A percentile compares a stretch with the other conserved stretches of the same genome.
Conservation (phyloP, 2,113 vertebrate species). For the Anhinga rufa region DNA sequence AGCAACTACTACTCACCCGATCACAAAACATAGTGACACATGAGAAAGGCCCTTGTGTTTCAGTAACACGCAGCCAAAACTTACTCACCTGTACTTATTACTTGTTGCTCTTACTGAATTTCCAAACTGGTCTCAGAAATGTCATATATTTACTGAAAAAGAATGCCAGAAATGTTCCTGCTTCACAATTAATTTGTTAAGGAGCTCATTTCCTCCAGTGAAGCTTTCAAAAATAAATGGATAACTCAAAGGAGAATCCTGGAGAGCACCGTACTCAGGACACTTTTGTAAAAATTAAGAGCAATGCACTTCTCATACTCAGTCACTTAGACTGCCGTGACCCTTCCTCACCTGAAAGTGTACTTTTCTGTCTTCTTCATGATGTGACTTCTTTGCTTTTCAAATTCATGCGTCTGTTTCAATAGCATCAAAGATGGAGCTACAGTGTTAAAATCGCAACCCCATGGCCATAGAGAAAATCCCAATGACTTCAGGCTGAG, state of each 20-base stretch:
- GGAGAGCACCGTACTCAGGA: background rate
- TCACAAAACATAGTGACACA: background rate
- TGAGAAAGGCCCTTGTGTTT: background rate
- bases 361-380: background rate
- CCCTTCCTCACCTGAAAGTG: background rate
- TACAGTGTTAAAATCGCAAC: background rate
- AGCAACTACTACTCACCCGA: background rate
- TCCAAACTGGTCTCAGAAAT: background rate
- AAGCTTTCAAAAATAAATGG: background rate
- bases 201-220: background rate
- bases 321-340: background rate
- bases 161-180: background rate
- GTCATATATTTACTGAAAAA: background rate
- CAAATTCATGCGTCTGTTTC: background rate
- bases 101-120: background rate
- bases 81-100: background rate
- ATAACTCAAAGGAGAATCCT: background rate
- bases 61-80: background rate
- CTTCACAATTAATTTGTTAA: background rate
- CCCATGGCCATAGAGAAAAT: background rate
- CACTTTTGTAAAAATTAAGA: background rate
- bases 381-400: background rate
- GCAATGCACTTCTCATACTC: background rate
- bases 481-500: background rate
- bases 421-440: background rate